phyloP scores from a whole-genome alignment of 1,140 invertebrate species.

The Uloborus diversus region DNA sequence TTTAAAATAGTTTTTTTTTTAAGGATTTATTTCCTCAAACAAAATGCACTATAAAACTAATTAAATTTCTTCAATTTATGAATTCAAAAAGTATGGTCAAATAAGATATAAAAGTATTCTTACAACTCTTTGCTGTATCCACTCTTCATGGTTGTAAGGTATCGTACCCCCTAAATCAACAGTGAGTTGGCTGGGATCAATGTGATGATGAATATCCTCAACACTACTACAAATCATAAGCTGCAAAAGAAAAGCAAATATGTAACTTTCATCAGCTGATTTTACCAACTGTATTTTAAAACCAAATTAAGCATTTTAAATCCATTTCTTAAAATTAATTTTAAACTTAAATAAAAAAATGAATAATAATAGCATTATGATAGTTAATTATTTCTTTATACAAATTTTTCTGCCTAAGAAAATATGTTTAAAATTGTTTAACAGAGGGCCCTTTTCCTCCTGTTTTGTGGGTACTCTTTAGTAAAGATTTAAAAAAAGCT shows the following conservation, averaged over 20 bases:
- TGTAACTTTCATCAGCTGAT: no score
- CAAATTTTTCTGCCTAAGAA: no score
- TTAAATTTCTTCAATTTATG: no score
- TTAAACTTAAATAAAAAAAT: background rate
- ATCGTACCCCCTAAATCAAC: conserved; percentile 87
- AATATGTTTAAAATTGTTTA: no score
- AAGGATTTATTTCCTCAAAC: background rate
- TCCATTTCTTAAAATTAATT: background rate
- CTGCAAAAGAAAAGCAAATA: conserved; percentile 60
- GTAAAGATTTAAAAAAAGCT: no score
- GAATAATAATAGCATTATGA: background rate
- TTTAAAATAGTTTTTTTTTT: background rate
- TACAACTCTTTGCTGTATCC: conserved; percentile 96
- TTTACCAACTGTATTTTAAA: no score
- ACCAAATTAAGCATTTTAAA: no score
- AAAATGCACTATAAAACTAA: background rate
- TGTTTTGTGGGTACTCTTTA: no score
- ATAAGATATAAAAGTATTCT: conserved; percentile 64
- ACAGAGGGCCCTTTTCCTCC: no score
- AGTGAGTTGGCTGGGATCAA: conserved; percentile 86
- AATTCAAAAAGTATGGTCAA: background rate
- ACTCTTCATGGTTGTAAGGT: conserved; percentile 91
- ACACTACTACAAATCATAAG: conserved; percentile 76
- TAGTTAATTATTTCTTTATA: no score
- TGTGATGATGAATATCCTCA: conserved; percentile 84